Evolutionary conservation across 1,140 invertebrate species (phyloP), one percentile per base, ranked within the genome.

Genomic region (Reticulitermes speratus): DNA sequence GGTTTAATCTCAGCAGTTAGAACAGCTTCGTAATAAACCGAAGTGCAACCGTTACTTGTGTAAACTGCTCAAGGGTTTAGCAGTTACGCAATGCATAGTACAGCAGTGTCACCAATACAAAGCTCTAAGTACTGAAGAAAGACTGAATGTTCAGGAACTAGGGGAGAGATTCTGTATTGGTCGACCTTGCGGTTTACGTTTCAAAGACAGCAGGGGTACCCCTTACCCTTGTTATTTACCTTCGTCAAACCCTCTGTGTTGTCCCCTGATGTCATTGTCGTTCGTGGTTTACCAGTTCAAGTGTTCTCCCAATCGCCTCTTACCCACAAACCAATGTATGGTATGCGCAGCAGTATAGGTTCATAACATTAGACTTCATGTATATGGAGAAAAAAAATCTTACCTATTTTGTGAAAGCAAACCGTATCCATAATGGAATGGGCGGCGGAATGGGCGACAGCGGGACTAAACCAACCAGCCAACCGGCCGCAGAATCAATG

Each of bases 181-280:
- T 75, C 65, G 65, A 75, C 65, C 65, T 75, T 75, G 65, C 65
- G 65, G 65, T 75, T 75, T 75, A 75, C 65, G 65, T 75, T 75
- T 75, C 65, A 75, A 75, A 8, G n/a, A 75, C 65, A 75, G 65
- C 65, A 75, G 65, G n/a, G 65, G 65, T 75, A 65, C 59, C 45
- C 45, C 52, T 16, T 19, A 16, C 52, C 52, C 65, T 75, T 30
- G 25, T 75, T 30, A 75, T 75, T 75, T 75, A 75, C 65, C 65
- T 75, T 30, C 25, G 65, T 75, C 65, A 75, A 75, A 75, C 65
- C 65, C 65, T 5, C n/a, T 75, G n/a, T 75, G n/a, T 55, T 75
- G 65, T 75, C 65, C 65, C 65, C 16, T 2, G n/a, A 75, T 75
- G 65, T 75, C 65, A 75, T 75, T 75, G 65, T 75, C 65, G 25